Evolutionary conservation across 2,888 invertebrate species (phyloP).

Genomic region (Acleris sparsana): DNA sequence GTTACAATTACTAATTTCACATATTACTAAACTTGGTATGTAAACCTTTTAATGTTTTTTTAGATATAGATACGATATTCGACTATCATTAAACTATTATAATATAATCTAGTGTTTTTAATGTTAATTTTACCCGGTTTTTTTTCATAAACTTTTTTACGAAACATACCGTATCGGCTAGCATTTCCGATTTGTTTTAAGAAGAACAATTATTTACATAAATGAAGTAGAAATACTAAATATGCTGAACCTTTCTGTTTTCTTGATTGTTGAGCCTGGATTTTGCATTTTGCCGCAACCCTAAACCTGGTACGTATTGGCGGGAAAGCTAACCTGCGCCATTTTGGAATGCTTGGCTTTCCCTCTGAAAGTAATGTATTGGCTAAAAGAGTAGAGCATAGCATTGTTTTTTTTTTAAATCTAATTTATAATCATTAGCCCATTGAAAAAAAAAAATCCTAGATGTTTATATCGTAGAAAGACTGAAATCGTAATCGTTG

Average conservation of each 20-base stretch:
- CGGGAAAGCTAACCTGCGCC: slow-evolving; percentile 20
- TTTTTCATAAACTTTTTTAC: slow-evolving; percentile 8
- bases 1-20: slow-evolving; percentile 2
- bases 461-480: too few species aligned
- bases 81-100: slow-evolving; percentile 37
- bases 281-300: slow-evolving; percentile 56
- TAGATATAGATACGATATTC: slow-evolving; percentile 38
- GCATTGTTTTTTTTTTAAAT: not conserved
- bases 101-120: slow-evolving; percentile 36
- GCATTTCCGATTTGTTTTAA: too few species aligned
- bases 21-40: slow-evolving; percentile 12
- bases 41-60: slow-evolving; percentile 26
- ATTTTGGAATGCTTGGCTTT: slow-evolving; percentile 9
- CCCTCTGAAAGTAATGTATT: not conserved
- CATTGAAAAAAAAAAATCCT: too few species aligned
- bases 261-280: slow-evolving; percentile 65
- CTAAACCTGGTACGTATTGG: slow-evolving; percentile 59
- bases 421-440: too few species aligned
- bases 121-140: slow-evolving; percentile 36
- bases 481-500: too few species aligned
- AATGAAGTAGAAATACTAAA: slow-evolving; percentile 2
- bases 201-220: too few species aligned
- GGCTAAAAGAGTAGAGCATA: not conserved
- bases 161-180: too few species aligned
- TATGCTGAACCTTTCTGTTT: slow-evolving; percentile 27